Percentiles rank a stretch among this genome's conserved stretches.
Conservation (phyloP, 1,140 invertebrate genomes). For the Drosophila ambigua region DNA sequence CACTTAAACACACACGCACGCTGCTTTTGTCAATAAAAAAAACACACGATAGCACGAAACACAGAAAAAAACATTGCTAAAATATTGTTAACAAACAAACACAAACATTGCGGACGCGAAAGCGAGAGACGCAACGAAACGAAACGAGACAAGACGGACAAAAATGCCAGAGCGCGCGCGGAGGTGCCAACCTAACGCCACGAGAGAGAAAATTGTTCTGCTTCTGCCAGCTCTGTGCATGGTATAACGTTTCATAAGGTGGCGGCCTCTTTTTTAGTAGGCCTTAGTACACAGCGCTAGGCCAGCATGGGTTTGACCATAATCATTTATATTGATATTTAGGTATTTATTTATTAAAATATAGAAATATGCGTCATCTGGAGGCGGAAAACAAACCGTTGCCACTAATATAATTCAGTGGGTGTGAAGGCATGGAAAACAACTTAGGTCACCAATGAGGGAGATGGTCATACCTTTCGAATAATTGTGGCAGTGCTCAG, state of each 20-base stretch:
- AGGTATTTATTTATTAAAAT: too few species aligned
- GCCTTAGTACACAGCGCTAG: too few species aligned
- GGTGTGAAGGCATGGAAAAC: too few species aligned
- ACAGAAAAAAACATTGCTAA: neutral
- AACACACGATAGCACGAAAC: neutral
- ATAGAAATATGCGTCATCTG: too few species aligned
- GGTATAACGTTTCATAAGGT: neutral
- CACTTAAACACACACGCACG: neutral
- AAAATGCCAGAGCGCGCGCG: constrained; percentile 7
- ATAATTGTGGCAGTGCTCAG: too few species aligned
- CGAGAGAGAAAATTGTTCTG: constrained; percentile 46
- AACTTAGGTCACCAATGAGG: constrained; percentile 15
- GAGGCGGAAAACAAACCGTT: too few species aligned
- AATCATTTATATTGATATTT: too few species aligned
- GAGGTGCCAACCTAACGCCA: constrained; percentile 46
- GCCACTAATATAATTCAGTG: too few species aligned
- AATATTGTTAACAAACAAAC: constrained; percentile 6
- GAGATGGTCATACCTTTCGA: constrained; percentile 15
- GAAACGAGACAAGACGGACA: constrained; percentile 47
- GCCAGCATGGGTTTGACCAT: too few species aligned
- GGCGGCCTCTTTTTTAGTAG: too few species aligned
- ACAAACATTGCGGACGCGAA: constrained; percentile 1
- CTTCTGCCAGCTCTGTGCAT: constrained; percentile 3
- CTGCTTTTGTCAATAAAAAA: neutral
- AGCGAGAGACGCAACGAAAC: neutral